Base-by-base conservation (phyloP, 2,113 vertebrate genomes). In the Gasterosteus nipponicus region DNA sequence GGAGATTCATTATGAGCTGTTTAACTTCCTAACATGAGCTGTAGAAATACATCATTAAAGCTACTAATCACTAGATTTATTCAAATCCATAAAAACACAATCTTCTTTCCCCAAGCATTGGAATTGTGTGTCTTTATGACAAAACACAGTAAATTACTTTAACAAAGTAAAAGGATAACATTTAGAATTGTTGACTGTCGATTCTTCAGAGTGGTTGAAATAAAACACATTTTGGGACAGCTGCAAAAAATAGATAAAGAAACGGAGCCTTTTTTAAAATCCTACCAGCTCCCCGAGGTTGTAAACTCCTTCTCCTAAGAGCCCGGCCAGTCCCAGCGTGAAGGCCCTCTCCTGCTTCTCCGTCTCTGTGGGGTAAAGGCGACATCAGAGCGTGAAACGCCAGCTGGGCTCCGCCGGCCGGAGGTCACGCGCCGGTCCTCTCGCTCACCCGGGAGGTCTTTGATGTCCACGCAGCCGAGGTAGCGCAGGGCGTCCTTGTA, bases 341-440 rank as follows among this genome's bases (percentile, higher is more conserved):
- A 99, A 99, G 3, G 98, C 98, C 90, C 97, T 91, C 85, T 99
- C 98, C 88, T 98, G 98, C 71, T 98, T 97, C 91, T 99, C 98
- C 0, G 97, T 95, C 63, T 96, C 98, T 99, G 85, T 2, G 12
- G 60, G 42, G 31, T 6, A 22, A 74, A 39, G 44, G 35, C 38
- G 11, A 5, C 15, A 54, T 8, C 35, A 14, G 4, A 7, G 0
- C 29, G 26, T 11, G 42, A 10, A 10, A 19, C 4, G 35, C 16
- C 47, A 6, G 12, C 33, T 7, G 35, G 35, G 35, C 35, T 5
- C 35, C 35, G 22, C 35, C 6, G 35, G 35, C 35, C 35, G 5
- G 5, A 38, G 35, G 35, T 38, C 35, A 38, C 6, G 19, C 4
- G 35, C 16, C 54, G 7, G 10, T 31, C 29, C 64, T 10, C 4